Base-by-base conservation (phyloP, 1,140 invertebrate genomes). In the Cherax quadricarinatus region DNA sequence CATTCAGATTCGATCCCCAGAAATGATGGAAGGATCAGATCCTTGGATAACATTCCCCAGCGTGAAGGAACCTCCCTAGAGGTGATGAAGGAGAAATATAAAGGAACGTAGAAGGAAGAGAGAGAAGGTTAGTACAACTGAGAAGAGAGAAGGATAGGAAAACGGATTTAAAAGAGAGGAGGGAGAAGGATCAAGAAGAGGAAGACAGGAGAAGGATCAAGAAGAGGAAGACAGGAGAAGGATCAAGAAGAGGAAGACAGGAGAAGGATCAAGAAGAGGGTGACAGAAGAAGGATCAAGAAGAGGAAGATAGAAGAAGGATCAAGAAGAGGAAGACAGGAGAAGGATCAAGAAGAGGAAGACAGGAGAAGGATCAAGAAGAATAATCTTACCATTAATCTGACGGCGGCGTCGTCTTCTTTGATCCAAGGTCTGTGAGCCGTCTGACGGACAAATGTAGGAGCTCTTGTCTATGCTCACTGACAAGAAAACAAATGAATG, bases 381-480 rank as follows among this genome's bases (percentile, higher is more conserved):
- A 60, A 24, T 84, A 84, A 62, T 48, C 62, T 41, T 70, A 85
- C 53, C 70, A 41, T 66, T 49, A 62, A 41, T 51, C 5, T 91
- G 84, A 21, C 60, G 48, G 24, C 79, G 60, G n/a, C 83, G 73
- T 24, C 83, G 73, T 24, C 90, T 62, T 12, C 90, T 41, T 18
- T 82, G 73, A 7, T 86, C 83, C 75, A 86, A 84, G 30, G 62
- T 30, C 41, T 91, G 75, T 0, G 60, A 24, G 12, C 81, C 24
- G 60, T 91, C 84, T 10, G 75, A 57, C 2, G 90, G 90, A 57
- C 90, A 91, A 70, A 91, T 91, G 90, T 91, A 91, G 14, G 53
- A 70, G 84, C 24, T 73, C 85, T 91, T 91, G 49, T 91, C 90
- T 30, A 91, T 91, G 78, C 53, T 24, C 78, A 91, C 90, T 91